phyloP scores from a whole-genome alignment of 2,113 vertebrate species.

The Solenodon paradoxus region DNA sequence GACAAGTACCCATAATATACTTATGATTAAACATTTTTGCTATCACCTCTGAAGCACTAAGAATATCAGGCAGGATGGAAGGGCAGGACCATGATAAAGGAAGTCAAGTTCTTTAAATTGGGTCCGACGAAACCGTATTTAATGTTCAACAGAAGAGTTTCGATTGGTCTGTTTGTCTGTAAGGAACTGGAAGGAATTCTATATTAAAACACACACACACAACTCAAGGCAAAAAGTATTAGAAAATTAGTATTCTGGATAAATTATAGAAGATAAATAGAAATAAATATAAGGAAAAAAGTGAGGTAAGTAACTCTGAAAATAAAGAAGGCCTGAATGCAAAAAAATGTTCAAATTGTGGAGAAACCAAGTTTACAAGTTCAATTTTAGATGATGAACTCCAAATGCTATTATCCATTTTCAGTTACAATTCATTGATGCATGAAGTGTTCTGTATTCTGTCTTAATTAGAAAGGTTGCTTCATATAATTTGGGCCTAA shows the following conservation, averaged over 20 bases:
- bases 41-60: background rate
- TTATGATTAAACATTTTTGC: background rate
- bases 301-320: background rate
- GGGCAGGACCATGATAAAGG: background rate
- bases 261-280: slow-evolving; percentile 13
- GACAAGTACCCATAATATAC: background rate
- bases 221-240: background rate
- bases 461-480: slow-evolving; percentile 71
- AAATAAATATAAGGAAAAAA: background rate
- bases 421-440: slow-evolving; percentile 38
- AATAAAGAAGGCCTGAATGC: background rate
- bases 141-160: background rate
- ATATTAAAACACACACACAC: background rate
- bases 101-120: background rate
- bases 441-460: slow-evolving; percentile 51
- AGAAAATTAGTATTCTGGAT: background rate
- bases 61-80: background rate
- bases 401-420: slow-evolving; percentile 41
- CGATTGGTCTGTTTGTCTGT: background rate
- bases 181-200: background rate
- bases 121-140: background rate
- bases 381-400: slow-evolving; percentile 42
- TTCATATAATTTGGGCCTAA: slow-evolving; percentile 78
- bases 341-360: slow-evolving; percentile 2
- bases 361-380: slow-evolving; percentile 6